Conservation (phyloP, 2,888 invertebrate species). For the Euclidia mi region DNA sequence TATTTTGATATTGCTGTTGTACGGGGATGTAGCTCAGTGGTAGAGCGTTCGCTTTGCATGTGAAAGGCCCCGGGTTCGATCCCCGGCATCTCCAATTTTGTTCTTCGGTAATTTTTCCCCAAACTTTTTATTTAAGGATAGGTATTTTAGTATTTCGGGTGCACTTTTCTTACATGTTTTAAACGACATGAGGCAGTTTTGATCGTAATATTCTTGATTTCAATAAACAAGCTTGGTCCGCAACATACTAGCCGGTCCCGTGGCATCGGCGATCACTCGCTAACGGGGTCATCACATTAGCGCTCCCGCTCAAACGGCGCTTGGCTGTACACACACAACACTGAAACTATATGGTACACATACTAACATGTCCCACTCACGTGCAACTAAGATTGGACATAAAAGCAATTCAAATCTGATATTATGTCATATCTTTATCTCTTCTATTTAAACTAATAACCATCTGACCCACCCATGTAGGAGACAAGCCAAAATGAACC, state of each 20-base stretch:
- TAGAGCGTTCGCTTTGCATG: slow-evolving; percentile 99
- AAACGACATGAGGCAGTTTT: too few relatives aligned
- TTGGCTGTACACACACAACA: slow-evolving; percentile 64
- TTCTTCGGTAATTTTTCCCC: not conserved
- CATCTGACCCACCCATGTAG: too few relatives aligned
- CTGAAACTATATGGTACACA: slow-evolving; percentile 56
- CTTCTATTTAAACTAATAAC: too few relatives aligned
- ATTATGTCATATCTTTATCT: too few relatives aligned
- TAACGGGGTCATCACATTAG: slow-evolving; percentile 63
- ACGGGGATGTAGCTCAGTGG: slow-evolving; percentile 96
- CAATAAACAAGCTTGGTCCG: slow-evolving; percentile 1
- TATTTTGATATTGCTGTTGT: not conserved
- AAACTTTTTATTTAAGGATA: too few relatives aligned
- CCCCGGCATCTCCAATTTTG: slow-evolving; percentile 95
- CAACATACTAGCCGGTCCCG: slow-evolving; percentile 2
- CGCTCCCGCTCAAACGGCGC: slow-evolving; percentile 59
- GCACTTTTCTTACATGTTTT: too few relatives aligned
- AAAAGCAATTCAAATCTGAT: too few relatives aligned
- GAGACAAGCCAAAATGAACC: too few relatives aligned
- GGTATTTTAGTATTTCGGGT: too few relatives aligned
- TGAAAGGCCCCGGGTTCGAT: slow-evolving; percentile 99
- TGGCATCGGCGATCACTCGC: slow-evolving; percentile 13
- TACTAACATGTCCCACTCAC: not conserved
- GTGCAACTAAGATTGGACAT: too few relatives aligned
- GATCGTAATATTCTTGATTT: too few relatives aligned